Percentiles rank a stretch among this genome's conserved stretches.
phyloP scores from a whole-genome alignment of 92 coral and sea anemone species.

The Desmophyllum pertusum region DNA sequence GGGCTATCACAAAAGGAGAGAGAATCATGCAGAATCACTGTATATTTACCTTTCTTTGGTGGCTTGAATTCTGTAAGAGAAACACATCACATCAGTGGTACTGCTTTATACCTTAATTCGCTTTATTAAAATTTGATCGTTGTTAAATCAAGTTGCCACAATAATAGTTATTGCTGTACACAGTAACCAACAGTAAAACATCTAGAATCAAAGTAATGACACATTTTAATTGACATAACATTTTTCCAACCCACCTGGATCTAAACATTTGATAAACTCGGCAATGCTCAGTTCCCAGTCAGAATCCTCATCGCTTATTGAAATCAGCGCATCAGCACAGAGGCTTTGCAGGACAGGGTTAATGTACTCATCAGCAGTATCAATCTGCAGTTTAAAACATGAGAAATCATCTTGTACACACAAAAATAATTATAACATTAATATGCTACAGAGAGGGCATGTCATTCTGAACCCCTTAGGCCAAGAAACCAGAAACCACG shows the following conservation, averaged over 20 bases:
- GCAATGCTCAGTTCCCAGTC: slow-evolving; percentile 69
- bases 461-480: neutral
- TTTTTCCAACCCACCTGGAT: slow-evolving; percentile 56
- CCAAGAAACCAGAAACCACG: neutral
- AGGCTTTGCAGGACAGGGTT: slow-evolving; percentile 78
- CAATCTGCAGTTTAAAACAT: slow-evolving; percentile 33
- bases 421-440: neutral
- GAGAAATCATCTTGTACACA: neutral
- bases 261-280: slow-evolving; percentile 73
- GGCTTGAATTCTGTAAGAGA: slow-evolving; percentile 67
- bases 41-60: slow-evolving; percentile 70
- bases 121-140: too few species aligned
- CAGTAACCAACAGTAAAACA: too few species aligned
- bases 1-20: neutral
- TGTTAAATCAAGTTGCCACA: too few species aligned
- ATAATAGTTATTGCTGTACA: too few species aligned
- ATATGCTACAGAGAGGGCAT: neutral
- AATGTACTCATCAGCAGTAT: slow-evolving; percentile 63
- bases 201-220: too few species aligned
- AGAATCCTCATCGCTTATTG: slow-evolving; percentile 67
- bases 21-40: neutral
- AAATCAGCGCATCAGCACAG: slow-evolving; percentile 79
- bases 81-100: neutral
- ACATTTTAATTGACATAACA: neutral
- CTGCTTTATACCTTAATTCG: neutral